phyloP scores from a whole-genome alignment of 2,888 invertebrate species.

The Aplocera efformata region DNA sequence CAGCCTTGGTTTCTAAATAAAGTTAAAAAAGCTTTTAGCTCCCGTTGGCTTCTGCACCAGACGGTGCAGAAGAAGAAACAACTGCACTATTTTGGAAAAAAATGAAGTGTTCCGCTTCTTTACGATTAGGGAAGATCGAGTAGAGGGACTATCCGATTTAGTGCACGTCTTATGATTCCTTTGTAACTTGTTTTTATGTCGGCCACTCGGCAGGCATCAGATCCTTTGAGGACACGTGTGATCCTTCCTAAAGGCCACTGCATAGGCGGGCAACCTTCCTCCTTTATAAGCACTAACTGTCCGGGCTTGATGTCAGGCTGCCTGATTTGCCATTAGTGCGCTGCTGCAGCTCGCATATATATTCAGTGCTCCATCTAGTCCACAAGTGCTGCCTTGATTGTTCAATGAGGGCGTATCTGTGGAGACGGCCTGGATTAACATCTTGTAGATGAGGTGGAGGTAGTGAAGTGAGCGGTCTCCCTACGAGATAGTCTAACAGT shows the following conservation, averaged over 20 bases:
- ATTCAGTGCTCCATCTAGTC: conserved; percentile 26
- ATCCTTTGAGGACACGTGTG: background rate
- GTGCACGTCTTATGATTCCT: conserved; percentile 5
- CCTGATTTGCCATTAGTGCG: conserved; percentile 26
- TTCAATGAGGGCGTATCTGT: conserved; percentile 21
- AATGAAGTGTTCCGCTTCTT: no score
- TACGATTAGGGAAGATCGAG: conserved; percentile 9
- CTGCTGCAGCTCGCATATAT: conserved; percentile 30
- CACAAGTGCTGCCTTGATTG: conserved; percentile 28
- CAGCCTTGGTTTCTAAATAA: no score
- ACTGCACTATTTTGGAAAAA: no score
- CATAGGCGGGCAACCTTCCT: conserved; percentile 6
- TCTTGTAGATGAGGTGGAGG: conserved; percentile 9
- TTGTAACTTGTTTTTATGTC: conserved; percentile 4
- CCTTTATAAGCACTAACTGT: conserved; percentile 10
- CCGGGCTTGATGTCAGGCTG: background rate
- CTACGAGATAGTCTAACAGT: conserved; percentile 6
- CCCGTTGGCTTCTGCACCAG: no score
- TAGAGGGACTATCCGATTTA: conserved; percentile 6
- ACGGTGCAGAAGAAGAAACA: no score
- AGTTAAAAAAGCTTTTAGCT: no score
- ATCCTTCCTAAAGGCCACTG: conserved; percentile 13
- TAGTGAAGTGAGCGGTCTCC: conserved; percentile 14
- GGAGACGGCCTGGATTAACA: conserved; percentile 1
- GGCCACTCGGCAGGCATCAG: conserved; percentile 6